A percentile compares a stretch with the other conserved stretches of the same genome.
phyloP scores from a whole-genome alignment of 2,113 vertebrate species.

The Ammodytes dubius region DNA sequence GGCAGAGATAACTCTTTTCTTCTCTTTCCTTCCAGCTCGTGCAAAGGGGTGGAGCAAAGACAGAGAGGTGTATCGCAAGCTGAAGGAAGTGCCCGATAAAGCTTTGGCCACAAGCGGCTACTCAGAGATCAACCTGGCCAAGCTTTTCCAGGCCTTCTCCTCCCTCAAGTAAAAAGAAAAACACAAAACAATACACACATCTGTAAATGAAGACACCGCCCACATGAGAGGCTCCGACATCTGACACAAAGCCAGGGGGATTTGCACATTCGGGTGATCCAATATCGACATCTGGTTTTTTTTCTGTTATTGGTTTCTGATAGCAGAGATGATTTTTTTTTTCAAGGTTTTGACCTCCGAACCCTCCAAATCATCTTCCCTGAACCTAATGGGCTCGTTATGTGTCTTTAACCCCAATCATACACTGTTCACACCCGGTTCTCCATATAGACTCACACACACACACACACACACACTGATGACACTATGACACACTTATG shows the following conservation, averaged over 20 bases:
- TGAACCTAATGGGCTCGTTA: conserved; percentile 66
- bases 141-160: conserved; percentile 90
- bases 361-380: conserved; percentile 34
- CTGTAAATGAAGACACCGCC: background rate
- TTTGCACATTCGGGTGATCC: background rate
- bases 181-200: conserved; percentile 27
- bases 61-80: conserved; percentile 85
- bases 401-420: conserved; percentile 66
- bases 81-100: conserved; percentile 90
- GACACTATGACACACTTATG: conserved; percentile 67
- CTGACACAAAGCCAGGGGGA: conserved; percentile 13
- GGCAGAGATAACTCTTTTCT: background rate
- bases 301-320: conserved; percentile 15
- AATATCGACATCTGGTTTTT: background rate
- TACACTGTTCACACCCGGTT: conserved; percentile 26
- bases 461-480: too few relatives aligned
- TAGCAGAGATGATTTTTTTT: background rate
- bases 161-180: conserved; percentile 77
- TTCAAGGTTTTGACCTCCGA: conserved; percentile 28
- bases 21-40: conserved; percentile 1
- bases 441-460: conserved; percentile 45
- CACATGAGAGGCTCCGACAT: background rate
- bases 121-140: conserved; percentile 95
- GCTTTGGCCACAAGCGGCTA: conserved; percentile 90
- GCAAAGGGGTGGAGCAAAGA: conserved; percentile 10